Base-by-base conservation (phyloP, 2,888 invertebrate genomes). In the Trichogramma evanescens region DNA sequence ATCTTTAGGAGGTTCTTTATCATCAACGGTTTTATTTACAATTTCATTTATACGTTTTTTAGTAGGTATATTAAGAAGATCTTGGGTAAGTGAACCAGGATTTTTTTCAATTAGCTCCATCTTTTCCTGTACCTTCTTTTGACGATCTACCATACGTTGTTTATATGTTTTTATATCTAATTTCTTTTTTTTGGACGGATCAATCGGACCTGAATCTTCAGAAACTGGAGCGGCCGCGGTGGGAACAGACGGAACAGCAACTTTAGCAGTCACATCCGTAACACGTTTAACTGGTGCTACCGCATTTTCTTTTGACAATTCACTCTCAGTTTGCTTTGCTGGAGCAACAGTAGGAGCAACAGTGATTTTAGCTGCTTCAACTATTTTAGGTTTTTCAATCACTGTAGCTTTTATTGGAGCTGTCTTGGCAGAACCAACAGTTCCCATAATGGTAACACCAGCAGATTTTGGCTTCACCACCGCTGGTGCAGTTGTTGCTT, bases 91-190 rank as follows among this genome's bases (percentile, higher is more conserved):
- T 0, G 60, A 61, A 10, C 40, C 54, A 7, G 71, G 68, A 63
- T 69, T 70, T 5, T 67, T 65, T 2, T 59, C 59, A 4, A 67
- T 13, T 5, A 60, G 50, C 5, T 57, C 67, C 1, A 67, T 42
- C 42, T 68, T 67, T 13, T 66, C 62, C 5, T 56, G 54, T 3
- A 55, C 50, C 13, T 65, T 66, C 50, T 65, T 68, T 56, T 66
- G 62, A n/a, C 72, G 69, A 13, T 70, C 70, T 3, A 70, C 58
- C 0, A 70, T 52, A 4, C 77, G 71, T 42, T 71, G 73, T 56
- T 75, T 75, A 43, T 76, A 77, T 1, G 71, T 68, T 49, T 71
- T 71, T 41, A 76, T 72, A 13, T 75, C 74, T 10, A 76, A 66
- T 56, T 74, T 74, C 42, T 71, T 75, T 45, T 50, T 43, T 50